Evolutionary conservation across 1,140 invertebrate species (phyloP).

Genomic region (Caenorhabditis remanei): DNA sequence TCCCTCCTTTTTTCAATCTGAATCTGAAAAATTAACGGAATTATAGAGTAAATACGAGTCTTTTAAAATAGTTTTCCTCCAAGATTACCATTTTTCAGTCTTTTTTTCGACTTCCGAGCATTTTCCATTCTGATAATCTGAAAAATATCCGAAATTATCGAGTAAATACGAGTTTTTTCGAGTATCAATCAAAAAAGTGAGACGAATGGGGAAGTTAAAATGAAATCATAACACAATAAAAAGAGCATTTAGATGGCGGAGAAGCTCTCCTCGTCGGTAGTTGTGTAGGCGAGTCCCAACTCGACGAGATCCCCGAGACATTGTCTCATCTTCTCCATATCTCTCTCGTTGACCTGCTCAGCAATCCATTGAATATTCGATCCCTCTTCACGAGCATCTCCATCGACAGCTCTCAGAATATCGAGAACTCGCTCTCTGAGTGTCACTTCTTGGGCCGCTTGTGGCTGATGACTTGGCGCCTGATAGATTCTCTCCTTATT

Average conservation of each 20-base stretch:
- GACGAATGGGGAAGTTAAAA: background rate
- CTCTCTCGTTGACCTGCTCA: background rate
- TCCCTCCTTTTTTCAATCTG: too few species aligned
- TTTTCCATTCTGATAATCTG: too few species aligned
- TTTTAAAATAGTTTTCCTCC: too few species aligned
- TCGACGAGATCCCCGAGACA: background rate
- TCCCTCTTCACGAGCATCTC: slow-evolving; percentile 12
- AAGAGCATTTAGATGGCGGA: background rate
- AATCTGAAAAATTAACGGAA: too few species aligned
- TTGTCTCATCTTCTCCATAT: background rate
- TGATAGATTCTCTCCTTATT: slow-evolving; percentile 10
- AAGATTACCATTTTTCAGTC: too few species aligned
- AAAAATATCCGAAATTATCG: too few species aligned
- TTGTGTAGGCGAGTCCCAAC: slow-evolving; percentile 1
- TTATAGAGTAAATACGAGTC: too few species aligned
- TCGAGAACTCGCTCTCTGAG: background rate
- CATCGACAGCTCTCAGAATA: background rate
- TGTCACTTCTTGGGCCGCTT: background rate
- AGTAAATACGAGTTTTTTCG: background rate
- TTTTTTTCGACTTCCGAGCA: too few species aligned
- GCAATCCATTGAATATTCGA: slow-evolving; percentile 5
- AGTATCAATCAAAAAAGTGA: background rate
- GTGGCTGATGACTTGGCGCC: background rate
- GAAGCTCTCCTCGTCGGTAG: background rate
- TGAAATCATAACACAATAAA: background rate